Conservation (phyloP, 2,113 vertebrate species). For the Tichodroma muraria region DNA sequence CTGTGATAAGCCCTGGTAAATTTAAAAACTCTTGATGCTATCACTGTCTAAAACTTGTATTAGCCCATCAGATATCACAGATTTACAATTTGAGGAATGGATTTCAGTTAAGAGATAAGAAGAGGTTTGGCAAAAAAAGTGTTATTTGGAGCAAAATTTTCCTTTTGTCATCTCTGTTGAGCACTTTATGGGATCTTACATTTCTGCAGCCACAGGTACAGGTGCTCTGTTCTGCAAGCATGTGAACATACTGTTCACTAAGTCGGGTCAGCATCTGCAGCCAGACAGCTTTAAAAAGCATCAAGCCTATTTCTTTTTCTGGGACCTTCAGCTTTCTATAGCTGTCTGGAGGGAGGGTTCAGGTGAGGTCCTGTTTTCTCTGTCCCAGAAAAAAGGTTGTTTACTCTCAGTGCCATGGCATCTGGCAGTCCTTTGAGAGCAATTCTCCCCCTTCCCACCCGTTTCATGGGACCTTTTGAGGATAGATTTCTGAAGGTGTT, state of each 20-base stretch:
- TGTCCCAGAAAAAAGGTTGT: neutral
- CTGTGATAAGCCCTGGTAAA: neutral
- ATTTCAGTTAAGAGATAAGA: neutral
- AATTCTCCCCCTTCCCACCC: neutral
- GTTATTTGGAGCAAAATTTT: neutral
- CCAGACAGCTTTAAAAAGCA: neutral
- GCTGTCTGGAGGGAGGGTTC: neutral
- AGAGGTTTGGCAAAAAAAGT: neutral
- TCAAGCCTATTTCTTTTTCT: neutral
- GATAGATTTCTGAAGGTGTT: neutral
- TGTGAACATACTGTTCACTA: neutral
- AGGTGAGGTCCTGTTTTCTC: neutral
- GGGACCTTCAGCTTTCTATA: neutral
- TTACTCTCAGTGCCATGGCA: neutral
- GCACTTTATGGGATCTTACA: neutral
- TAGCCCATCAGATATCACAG: neutral
- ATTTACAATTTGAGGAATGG: neutral
- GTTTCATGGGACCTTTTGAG: neutral
- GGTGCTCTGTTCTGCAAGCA: neutral
- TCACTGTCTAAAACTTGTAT: neutral
- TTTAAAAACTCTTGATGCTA: neutral
- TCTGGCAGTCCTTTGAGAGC: neutral
- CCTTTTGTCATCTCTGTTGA: neutral
- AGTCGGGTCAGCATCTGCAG: neutral
- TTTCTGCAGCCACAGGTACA: neutral